Percentiles rank a stretch among this genome's conserved stretches.
These are phyloP conservation scores for Zeuzera pyrina DNA, from an alignment of 2,888 invertebrate genomes.

Conservation along the genomic window DNA sequence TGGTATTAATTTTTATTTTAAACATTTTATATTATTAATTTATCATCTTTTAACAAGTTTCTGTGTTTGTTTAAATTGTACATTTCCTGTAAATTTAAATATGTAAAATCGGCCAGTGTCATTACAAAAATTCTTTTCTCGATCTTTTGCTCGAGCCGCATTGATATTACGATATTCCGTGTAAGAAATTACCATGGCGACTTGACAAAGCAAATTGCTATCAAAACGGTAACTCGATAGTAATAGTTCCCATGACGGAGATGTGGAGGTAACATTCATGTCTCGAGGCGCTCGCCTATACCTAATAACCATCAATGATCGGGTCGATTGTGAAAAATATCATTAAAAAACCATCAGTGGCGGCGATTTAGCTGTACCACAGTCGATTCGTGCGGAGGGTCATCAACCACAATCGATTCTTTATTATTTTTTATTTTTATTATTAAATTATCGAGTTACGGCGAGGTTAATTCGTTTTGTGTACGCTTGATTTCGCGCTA, in stretches of 20 bases:
- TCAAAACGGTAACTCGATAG: too few species aligned
- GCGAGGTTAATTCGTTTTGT: conserved; percentile 3
- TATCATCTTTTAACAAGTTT: too few species aligned
- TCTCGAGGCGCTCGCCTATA: conserved; percentile 60
- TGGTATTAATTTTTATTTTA: too few species aligned
- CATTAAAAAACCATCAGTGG: conserved; percentile 74
- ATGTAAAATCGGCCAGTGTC: too few species aligned
- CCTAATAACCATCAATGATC: conserved; percentile 71
- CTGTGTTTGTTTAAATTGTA: too few species aligned
- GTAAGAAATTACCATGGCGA: too few species aligned
- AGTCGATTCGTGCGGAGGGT: conserved; percentile 50
- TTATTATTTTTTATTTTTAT: conserved; percentile 43
- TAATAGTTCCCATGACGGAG: not conserved
- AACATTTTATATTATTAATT: too few species aligned
- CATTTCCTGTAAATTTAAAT: too few species aligned
- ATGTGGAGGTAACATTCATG: conserved; percentile 25
- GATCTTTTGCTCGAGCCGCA: too few species aligned
- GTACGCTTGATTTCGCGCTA: conserved; percentile 15
- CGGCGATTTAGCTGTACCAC: conserved; percentile 65
- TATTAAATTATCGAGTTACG: conserved; percentile 60
- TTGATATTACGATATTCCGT: too few species aligned
- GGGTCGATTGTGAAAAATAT: conserved; percentile 72
- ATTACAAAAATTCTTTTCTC: too few species aligned
- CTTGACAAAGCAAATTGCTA: too few species aligned
- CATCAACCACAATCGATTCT: conserved; percentile 70